phyloP scores from a whole-genome alignment of 2,797 vertebrate species.

The Petrocephalus sullivani region DNA sequence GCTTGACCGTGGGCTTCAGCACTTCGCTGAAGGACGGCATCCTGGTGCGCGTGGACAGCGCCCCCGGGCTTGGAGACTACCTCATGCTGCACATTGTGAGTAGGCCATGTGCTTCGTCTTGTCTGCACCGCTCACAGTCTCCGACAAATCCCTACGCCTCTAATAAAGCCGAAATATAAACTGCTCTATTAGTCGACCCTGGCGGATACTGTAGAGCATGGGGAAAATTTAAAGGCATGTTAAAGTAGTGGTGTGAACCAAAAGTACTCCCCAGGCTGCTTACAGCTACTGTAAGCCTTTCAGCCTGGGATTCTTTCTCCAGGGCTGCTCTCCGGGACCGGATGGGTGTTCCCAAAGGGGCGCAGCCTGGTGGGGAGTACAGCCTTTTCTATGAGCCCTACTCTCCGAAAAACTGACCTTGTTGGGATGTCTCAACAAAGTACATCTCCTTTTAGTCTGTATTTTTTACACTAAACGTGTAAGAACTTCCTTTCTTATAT shows the following conservation, averaged over 20 bases:
- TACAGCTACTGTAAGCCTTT: neutral
- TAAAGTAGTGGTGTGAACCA: neutral
- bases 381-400: neutral
- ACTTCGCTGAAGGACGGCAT: constrained; percentile 95
- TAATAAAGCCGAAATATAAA: constrained; percentile 1
- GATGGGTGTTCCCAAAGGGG: neutral
- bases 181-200: neutral
- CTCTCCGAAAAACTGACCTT: neutral
- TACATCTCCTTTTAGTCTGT: constrained; percentile 24
- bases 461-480: neutral
- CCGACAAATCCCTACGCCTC: neutral
- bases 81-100: constrained; percentile 97
- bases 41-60: constrained; percentile 90
- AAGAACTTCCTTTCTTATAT: neutral
- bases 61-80: constrained; percentile 87
- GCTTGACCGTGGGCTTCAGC: constrained; percentile 92
- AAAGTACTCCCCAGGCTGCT: neutral
- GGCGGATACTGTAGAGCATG: neutral
- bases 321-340: neutral
- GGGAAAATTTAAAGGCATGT: neutral
- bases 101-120: constrained; percentile 31
- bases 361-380: neutral
- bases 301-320: neutral
- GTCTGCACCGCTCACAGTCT: neutral
- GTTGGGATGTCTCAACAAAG: constrained; percentile 44